Percentiles rank a stretch among this genome's conserved stretches.
Evolutionary conservation across 2,797 vertebrate genomes (phyloP).

Genomic region (Channa striata): DNA sequence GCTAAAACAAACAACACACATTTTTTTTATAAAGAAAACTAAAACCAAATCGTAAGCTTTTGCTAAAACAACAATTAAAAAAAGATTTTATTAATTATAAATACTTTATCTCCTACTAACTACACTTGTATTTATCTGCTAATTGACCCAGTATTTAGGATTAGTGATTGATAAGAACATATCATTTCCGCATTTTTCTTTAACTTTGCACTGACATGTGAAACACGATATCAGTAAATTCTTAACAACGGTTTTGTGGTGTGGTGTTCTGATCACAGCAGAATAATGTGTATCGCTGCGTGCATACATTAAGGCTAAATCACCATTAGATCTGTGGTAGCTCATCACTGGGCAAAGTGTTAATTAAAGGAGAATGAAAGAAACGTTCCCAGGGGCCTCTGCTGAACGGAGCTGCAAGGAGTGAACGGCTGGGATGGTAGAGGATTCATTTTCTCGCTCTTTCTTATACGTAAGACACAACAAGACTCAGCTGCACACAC

Average conservation of each 20-base stretch:
- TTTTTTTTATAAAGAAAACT: neutral
- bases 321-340: conserved; percentile 28
- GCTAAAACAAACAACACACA: conserved; percentile 8
- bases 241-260: conserved; percentile 42
- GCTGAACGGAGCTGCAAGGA: conserved; percentile 49
- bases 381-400: conserved; percentile 51
- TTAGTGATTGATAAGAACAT: neutral
- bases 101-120: neutral
- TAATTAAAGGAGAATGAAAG: conserved; percentile 64
- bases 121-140: conserved; percentile 1
- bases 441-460: conserved; percentile 34
- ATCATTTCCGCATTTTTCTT: too few species aligned
- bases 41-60: conserved; percentile 5
- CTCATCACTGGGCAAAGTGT: conserved; percentile 59
- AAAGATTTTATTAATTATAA: neutral
- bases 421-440: conserved; percentile 37
- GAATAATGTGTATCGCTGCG: conserved; percentile 24
- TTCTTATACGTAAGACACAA: neutral
- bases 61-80: neutral
- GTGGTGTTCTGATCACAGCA: conserved; percentile 30
- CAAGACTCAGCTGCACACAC: neutral
- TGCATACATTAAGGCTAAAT: conserved; percentile 53
- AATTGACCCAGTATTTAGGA: neutral
- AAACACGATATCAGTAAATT: conserved; percentile 38
- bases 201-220: neutral